Conservation (phyloP, 2,797 vertebrate species). For the Furcifer pardalis region DNA sequence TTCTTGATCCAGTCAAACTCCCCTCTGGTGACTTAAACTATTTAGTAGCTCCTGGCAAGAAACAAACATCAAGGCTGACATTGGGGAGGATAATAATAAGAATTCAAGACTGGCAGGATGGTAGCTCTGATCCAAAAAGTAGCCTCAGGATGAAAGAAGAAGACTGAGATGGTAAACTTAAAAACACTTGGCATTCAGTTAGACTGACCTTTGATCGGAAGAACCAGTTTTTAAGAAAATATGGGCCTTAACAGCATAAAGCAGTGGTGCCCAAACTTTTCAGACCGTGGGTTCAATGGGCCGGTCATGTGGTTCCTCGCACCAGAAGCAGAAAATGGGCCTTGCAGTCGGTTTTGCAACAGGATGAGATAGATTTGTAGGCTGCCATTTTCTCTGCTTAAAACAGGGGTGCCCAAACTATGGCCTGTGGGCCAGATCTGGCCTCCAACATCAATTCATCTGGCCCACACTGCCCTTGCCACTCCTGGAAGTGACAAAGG, state of each 20-base stretch:
- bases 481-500: too few relatives aligned
- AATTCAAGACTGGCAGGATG: neutral
- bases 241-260: neutral
- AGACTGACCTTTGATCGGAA: neutral
- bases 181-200: neutral
- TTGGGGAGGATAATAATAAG: neutral
- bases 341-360: too few relatives aligned
- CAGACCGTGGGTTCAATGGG: too few relatives aligned
- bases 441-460: too few relatives aligned
- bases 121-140: constrained; percentile 1
- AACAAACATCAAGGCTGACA: constrained; percentile 23
- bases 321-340: too few relatives aligned
- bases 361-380: too few relatives aligned
- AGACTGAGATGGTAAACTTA: neutral
- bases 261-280: too few relatives aligned
- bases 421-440: too few relatives aligned
- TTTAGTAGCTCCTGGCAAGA: constrained; percentile 17
- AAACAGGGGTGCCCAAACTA: too few relatives aligned
- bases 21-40: neutral
- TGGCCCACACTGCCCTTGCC: too few relatives aligned
- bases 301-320: too few relatives aligned
- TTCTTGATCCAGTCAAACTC: neutral
- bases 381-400: too few relatives aligned
- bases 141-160: neutral
- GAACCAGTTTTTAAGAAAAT: neutral